Evolutionary conservation across 2,888 invertebrate species (phyloP).

Genomic region (Molanna angustata): DNA sequence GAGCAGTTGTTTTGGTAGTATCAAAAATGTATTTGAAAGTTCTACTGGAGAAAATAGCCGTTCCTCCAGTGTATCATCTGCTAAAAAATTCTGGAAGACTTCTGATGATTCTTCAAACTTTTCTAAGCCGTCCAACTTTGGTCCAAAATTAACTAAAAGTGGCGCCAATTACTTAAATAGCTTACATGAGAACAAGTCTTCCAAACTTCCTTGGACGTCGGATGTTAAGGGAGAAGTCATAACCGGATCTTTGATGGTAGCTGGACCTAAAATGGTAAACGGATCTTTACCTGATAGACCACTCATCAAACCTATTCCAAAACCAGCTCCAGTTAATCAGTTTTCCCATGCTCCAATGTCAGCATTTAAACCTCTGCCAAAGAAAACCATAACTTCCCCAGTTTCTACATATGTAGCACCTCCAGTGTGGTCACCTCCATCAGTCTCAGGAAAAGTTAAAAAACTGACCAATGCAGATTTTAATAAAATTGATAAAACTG

Average conservation of each 20-base stretch:
- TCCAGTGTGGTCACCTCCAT: conserved; percentile 50
- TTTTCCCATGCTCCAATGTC: conserved; percentile 77
- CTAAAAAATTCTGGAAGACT: conserved; percentile 61
- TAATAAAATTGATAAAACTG: conserved; percentile 12
- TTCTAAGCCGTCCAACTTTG: conserved; percentile 37
- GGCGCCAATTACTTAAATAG: conserved; percentile 16
- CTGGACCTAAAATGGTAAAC: conserved; percentile 33
- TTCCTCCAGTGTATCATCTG: conserved; percentile 52
- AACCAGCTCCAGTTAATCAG: conserved; percentile 64
- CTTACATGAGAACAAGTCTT: conserved; percentile 41
- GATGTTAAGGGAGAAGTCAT: conserved; percentile 45
- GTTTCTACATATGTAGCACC: conserved; percentile 37
- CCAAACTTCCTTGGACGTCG: conserved; percentile 47
- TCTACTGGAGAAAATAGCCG: conserved; percentile 38
- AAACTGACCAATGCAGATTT: conserved; percentile 16
- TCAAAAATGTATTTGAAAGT: conserved; percentile 78
- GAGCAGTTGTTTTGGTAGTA: conserved; percentile 79
- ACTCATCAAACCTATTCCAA: conserved; percentile 52
- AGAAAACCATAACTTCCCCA: conserved; percentile 47
- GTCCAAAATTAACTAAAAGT: conserved; percentile 38
- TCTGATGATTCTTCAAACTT: conserved; percentile 51
- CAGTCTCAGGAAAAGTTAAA: conserved; percentile 33
- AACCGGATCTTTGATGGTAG: conserved; percentile 44
- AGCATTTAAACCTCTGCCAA: conserved; percentile 64
- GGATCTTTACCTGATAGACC: conserved; percentile 33